Evolutionary conservation across 2,888 invertebrate genomes (phyloP), one percentile per base, ranked within the genome.

Genomic region (Ischnus inquisitorius): DNA sequence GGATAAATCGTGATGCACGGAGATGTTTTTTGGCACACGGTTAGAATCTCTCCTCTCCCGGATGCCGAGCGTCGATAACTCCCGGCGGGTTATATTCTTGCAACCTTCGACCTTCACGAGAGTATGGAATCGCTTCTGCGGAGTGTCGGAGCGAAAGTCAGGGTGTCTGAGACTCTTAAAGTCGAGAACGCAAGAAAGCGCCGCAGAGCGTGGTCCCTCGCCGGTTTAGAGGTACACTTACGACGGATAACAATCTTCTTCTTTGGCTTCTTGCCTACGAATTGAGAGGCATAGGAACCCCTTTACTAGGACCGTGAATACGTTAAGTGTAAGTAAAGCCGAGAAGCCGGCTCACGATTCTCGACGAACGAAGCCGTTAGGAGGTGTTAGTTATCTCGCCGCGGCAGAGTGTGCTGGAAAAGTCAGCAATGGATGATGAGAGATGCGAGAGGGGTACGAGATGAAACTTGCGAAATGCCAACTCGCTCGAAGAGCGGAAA

Each of bases 331-430:
- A 46, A 48, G 39, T 19, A 14, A 22, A 62, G 22, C 39, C 34
- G 62, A 72, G 41, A 69, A 79, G 74, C 34, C 39, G 51, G 34
- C 25, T 41, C 79, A 54, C 46, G 69, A 65, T 22, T 77, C 22
- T 25, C 62, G 51, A 72, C 41, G 48, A 16, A 60, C 39, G 62
- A 75, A 83, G 72, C 48, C 64, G 75, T 78, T 87, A 88, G 84
- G 79, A 89, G 82, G 86, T 86, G 87, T 90, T 86, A 85, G 86
- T 90, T 90, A 90, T 90, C 89, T 85, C 76, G 51, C 57, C 34
- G 79, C 43, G 77, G 81, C 85, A 77, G 74, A 81, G 48, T 51
- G 67, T 28, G 64, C 25, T 64, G 72, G 62, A 74, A 78, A 69
- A 54, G 46, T 51, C 57, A 51, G 67, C 72, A 54, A 57, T 57